These are phyloP conservation scores for Theonella swinhoei DNA, from an alignment of 37 sponge, comb jelly and placozoan genomes.

Conservation along the genomic window DNA sequence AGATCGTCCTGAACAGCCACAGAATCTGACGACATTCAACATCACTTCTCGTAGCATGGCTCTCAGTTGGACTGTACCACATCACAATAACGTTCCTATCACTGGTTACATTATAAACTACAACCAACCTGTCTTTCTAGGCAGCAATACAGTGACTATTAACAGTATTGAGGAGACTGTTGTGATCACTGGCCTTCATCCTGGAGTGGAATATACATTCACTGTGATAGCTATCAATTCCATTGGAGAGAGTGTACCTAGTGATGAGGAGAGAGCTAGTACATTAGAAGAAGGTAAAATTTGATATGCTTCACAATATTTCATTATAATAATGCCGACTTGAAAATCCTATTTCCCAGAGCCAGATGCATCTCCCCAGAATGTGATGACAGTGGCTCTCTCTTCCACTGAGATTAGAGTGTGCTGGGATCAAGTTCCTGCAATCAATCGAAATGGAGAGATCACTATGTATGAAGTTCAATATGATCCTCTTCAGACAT, in stretches of 20 bases:
- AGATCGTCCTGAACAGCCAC: slow-evolving; percentile 42
- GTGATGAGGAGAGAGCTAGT: slow-evolving; percentile 18
- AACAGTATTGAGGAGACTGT: slow-evolving; percentile 16
- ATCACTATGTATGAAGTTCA: slow-evolving; percentile 6
- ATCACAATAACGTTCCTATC: slow-evolving; percentile 70
- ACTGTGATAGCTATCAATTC: slow-evolving; percentile 57
- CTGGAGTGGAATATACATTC: slow-evolving; percentile 50
- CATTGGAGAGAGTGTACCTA: slow-evolving; percentile 30
- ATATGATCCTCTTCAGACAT: background rate
- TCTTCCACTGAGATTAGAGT: slow-evolving; percentile 9
- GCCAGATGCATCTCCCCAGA: background rate
- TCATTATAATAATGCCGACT: background rate
- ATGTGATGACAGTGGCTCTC: background rate
- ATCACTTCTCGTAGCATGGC: slow-evolving; percentile 11
- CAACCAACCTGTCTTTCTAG: slow-evolving; percentile 10
- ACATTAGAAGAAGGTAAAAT: slow-evolving; percentile 42
- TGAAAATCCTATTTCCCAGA: background rate
- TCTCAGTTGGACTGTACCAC: slow-evolving; percentile 51
- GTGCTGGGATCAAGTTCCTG: slow-evolving; percentile 9
- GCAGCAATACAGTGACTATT: background rate
- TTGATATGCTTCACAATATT: background rate
- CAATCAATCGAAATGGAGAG: slow-evolving; percentile 17
- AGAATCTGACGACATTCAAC: slow-evolving; percentile 22
- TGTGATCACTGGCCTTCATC: slow-evolving; percentile 28
- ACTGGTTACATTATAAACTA: slow-evolving; percentile 19